These are phyloP conservation scores for Bombus superbus DNA, from an alignment of 1,140 invertebrate species.

Conservation along the genomic window DNA sequence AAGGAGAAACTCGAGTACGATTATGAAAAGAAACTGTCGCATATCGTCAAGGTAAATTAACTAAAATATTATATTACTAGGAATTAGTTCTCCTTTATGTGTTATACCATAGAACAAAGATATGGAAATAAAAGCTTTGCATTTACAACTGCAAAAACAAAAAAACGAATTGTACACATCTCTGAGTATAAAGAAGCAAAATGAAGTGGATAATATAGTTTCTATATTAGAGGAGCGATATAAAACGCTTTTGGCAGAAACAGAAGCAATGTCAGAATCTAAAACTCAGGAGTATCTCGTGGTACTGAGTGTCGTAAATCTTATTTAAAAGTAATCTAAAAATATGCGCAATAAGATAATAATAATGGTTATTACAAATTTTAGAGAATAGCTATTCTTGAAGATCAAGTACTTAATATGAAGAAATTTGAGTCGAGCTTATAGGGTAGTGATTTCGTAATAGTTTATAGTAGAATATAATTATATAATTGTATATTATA, in stretches of 20 bases:
- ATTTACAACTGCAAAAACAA: slow-evolving; percentile 56
- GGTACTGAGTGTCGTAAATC: slow-evolving; percentile 42
- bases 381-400: slow-evolving; percentile 56
- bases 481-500: slow-evolving; percentile 21
- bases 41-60: slow-evolving; percentile 54
- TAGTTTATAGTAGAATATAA: slow-evolving; percentile 28
- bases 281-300: slow-evolving; percentile 59
- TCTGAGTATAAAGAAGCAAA: slow-evolving; percentile 57
- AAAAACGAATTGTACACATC: slow-evolving; percentile 51
- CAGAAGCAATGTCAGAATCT: slow-evolving; percentile 47
- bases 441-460: slow-evolving; percentile 10
- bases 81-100: background rate
- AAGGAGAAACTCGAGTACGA: slow-evolving; percentile 51
- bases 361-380: slow-evolving; percentile 23
- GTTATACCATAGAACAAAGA: slow-evolving; percentile 53
- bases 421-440: slow-evolving; percentile 27
- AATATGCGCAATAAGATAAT: background rate
- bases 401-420: slow-evolving; percentile 47
- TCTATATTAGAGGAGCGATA: slow-evolving; percentile 54
- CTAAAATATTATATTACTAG: background rate
- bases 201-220: slow-evolving; percentile 48
- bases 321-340: slow-evolving; percentile 21
- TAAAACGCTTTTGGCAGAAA: slow-evolving; percentile 45
- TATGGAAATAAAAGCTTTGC: slow-evolving; percentile 55
- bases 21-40: slow-evolving; percentile 55